Conservation (phyloP, 37 sponge, comb jelly and placozoan species). For the Tethya wilhelma region DNA sequence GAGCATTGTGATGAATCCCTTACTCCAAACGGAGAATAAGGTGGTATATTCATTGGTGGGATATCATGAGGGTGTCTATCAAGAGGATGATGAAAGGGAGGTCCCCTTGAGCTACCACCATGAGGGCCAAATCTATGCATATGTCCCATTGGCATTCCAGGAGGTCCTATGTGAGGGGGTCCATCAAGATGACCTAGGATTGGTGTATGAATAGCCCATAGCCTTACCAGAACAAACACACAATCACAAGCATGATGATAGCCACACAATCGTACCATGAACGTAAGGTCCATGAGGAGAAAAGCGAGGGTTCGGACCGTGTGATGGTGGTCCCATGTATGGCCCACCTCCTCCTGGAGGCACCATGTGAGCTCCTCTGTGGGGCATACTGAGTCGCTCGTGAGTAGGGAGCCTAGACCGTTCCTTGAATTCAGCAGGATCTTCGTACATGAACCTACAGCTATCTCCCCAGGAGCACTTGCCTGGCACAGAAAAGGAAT, state of each 20-base stretch:
- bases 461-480: conserved; percentile 60
- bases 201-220: not conserved
- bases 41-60: too few species aligned
- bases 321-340: not conserved
- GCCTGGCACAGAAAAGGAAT: conserved; percentile 9
- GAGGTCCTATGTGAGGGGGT: conserved; percentile 13
- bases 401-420: not conserved
- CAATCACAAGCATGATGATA: too few species aligned
- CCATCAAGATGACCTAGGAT: too few species aligned
- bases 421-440: not conserved
- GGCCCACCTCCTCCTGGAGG: too few species aligned
- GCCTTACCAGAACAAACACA: not conserved
- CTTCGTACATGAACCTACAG: conserved; percentile 55
- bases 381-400: not conserved
- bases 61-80: too few species aligned
- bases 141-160: conserved; percentile 10
- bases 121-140: not conserved
- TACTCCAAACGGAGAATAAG: too few species aligned
- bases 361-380: too few species aligned
- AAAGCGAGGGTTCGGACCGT: not conserved
- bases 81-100: not conserved
- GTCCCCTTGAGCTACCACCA: not conserved
- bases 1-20: not conserved
- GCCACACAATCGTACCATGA: too few species aligned
- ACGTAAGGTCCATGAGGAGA: conserved; percentile 1